These are phyloP conservation scores for Pyrgus malvae DNA, from an alignment of 2,888 invertebrate genomes.

Conservation along the genomic window DNA sequence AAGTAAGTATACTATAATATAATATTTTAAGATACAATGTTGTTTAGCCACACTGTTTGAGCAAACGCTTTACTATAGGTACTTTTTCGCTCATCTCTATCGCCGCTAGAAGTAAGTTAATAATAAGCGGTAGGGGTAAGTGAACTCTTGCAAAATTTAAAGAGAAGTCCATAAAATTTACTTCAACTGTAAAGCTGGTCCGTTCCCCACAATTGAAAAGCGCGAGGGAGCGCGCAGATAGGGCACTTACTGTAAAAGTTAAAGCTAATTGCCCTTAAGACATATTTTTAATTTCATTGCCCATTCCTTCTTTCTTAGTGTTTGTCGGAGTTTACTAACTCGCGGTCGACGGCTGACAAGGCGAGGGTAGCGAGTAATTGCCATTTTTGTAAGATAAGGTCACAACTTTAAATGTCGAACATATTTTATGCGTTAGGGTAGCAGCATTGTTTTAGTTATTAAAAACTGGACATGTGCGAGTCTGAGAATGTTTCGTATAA, in stretches of 20 bases:
- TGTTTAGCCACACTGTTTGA: too few species aligned
- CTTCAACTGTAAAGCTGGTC: conserved; percentile 65
- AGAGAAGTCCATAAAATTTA: conserved; percentile 75
- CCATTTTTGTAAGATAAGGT: conserved; percentile 79
- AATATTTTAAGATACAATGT: too few species aligned
- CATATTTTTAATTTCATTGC: conserved; percentile 84
- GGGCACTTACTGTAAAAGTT: conserved; percentile 82
- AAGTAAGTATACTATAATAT: too few species aligned
- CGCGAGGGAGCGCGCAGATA: conserved; percentile 70
- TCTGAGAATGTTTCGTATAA: too few species aligned
- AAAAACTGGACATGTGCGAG: too few species aligned
- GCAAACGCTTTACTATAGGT: too few species aligned
- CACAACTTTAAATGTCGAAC: conserved; percentile 76
- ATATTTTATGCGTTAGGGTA: conserved; percentile 55
- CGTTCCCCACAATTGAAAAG: conserved; percentile 79
- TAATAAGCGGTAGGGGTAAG: conserved; percentile 40
- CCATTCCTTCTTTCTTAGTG: conserved; percentile 75
- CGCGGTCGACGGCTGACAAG: conserved; percentile 53
- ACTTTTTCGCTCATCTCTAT: neutral
- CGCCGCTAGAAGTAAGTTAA: conserved; percentile 13
- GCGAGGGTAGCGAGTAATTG: conserved; percentile 71
- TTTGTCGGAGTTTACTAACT: conserved; percentile 72
- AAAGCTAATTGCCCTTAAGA: conserved; percentile 83
- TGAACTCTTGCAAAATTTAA: conserved; percentile 50
- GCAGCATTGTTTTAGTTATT: neutral